Evolutionary conservation across 1,140 invertebrate genomes (phyloP).

Genomic region (Oscheius sp.): DNA sequence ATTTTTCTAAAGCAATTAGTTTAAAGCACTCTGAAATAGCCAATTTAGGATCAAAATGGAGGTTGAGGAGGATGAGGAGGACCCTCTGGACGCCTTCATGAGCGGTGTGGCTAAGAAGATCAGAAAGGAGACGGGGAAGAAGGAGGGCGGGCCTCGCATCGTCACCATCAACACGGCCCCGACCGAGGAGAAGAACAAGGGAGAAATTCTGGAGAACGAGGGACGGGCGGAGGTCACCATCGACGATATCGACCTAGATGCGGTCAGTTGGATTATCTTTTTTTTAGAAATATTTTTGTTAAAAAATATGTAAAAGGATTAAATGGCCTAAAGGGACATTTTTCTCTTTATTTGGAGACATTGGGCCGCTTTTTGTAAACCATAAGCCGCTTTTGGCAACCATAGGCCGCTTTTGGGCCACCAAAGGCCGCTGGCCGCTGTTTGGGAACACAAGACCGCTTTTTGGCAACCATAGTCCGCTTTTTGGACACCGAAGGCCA

Average conservation of each 20-base stretch:
- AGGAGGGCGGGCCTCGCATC: conserved; percentile 32
- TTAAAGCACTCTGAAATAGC: neutral
- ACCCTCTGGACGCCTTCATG: conserved; percentile 96
- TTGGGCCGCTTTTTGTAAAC: no score
- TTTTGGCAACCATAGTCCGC: no score
- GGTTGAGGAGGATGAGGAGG: conserved; percentile 70
- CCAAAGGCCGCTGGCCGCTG: no score
- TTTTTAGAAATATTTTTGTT: no score
- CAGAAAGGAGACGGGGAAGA: neutral
- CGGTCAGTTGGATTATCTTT: conserved; percentile 27
- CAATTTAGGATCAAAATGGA: conserved; percentile 37
- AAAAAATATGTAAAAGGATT: no score
- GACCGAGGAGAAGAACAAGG: conserved; percentile 49
- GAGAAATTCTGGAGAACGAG: conserved; percentile 58
- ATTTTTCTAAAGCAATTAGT: neutral
- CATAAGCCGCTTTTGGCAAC: no score
- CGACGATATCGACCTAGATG: conserved; percentile 59
- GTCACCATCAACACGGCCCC: conserved; percentile 42
- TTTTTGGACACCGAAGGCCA: no score
- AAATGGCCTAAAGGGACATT: no score
- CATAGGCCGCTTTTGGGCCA: no score
- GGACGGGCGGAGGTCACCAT: conserved; percentile 46
- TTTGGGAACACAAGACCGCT: no score
- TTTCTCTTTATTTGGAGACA: no score
- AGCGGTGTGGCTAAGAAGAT: conserved; percentile 66